Evolutionary conservation across 2,113 vertebrate species (phyloP).

Genomic region (Phalacrocorax brasilianus): DNA sequence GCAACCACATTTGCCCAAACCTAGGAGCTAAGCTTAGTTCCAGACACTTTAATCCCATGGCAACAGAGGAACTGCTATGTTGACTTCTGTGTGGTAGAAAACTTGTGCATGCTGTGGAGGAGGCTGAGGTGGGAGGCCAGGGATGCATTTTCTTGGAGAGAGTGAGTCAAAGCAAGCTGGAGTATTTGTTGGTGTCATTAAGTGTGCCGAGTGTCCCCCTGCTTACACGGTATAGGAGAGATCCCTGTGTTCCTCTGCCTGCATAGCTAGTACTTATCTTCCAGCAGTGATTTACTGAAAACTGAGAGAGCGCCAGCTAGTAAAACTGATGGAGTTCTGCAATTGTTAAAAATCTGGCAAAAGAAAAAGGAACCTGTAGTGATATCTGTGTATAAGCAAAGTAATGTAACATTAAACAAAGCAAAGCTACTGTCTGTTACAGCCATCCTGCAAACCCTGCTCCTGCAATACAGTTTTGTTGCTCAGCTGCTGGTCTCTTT

Average conservation of each 20-base stretch:
- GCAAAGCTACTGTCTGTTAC: not conserved
- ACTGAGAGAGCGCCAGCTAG: not conserved
- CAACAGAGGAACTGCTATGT: not conserved
- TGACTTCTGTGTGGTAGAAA: not conserved
- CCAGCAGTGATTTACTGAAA: slow-evolving; percentile 4
- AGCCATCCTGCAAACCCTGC: not conserved
- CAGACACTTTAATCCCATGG: fast-evolving
- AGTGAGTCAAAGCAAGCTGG: not conserved
- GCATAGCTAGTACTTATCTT: not conserved
- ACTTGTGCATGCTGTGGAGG: not conserved
- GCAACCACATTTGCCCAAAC: not conserved
- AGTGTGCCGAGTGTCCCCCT: not conserved
- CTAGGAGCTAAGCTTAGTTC: not conserved
- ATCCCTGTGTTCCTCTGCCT: not conserved
- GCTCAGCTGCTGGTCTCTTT: not conserved
- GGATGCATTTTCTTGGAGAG: not conserved
- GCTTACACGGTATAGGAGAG: not conserved
- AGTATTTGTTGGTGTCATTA: not conserved
- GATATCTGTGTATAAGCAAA: not conserved
- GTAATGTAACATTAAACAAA: not conserved
- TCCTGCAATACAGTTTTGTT: not conserved
- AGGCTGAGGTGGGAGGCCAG: not conserved
- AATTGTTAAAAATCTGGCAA: not conserved
- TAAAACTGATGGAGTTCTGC: not conserved
- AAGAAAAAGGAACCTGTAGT: not conserved